Conservation (phyloP, 2,797 vertebrate genomes). For the Merluccius polli region DNA sequence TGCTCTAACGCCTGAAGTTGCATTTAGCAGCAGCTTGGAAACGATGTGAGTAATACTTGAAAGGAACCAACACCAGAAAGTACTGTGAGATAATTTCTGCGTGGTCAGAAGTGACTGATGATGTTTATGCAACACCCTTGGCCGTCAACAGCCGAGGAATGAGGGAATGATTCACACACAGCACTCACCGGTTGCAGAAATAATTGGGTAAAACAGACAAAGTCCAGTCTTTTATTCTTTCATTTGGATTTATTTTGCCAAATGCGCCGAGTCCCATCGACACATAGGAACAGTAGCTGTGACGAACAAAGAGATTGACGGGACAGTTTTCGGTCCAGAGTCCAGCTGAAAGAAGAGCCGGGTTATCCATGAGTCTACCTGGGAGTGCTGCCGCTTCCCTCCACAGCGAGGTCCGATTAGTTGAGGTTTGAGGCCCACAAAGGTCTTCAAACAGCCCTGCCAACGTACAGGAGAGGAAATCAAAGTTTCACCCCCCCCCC, state of each 20-base stretch:
- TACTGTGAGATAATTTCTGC: conserved; percentile 39
- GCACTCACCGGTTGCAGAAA: conserved; percentile 32
- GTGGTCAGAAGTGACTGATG: conserved; percentile 61
- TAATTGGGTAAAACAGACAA: conserved; percentile 40
- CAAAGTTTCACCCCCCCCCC: conserved; percentile 29
- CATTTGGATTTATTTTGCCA: conserved; percentile 30
- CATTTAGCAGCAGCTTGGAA: conserved; percentile 23
- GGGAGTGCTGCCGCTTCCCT: conserved; percentile 2
- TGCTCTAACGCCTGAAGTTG: conserved; percentile 31
- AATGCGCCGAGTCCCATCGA: not conserved
- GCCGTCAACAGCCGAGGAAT: conserved; percentile 52
- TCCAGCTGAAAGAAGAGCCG: not conserved
- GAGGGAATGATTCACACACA: conserved; percentile 34
- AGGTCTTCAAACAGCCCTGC: conserved; percentile 23
- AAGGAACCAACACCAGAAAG: conserved; percentile 16
- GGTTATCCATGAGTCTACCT: not conserved
- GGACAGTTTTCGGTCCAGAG: not conserved
- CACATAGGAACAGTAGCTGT: not conserved
- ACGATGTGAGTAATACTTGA: conserved; percentile 27
- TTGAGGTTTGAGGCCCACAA: no score
- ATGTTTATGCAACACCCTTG: conserved; percentile 52
- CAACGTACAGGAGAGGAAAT: conserved; percentile 51
- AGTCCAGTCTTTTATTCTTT: conserved; percentile 34
- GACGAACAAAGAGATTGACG: conserved; percentile 12
- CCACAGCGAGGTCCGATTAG: conserved; percentile 14